These are phyloP conservation scores for Anableps anableps DNA, from an alignment of 2,797 vertebrate species.

Conservation along the genomic window DNA sequence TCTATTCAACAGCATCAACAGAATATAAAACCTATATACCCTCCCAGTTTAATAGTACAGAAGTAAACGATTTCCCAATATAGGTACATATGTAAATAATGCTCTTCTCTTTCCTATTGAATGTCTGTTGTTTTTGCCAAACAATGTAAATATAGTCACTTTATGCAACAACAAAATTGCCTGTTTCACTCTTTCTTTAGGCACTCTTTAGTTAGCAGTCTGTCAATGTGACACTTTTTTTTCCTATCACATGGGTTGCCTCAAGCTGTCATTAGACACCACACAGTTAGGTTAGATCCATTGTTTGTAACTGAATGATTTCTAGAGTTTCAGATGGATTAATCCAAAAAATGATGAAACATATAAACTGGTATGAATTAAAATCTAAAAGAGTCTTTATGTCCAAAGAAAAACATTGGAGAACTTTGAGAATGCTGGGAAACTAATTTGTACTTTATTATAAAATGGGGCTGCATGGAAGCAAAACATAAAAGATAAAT, in stretches of 20 bases:
- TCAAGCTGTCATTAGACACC: background rate
- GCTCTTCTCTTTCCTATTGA: background rate
- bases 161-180: background rate
- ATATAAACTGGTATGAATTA: background rate
- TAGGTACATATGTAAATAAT: background rate
- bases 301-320: background rate
- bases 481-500: background rate
- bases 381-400: background rate
- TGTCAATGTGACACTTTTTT: background rate
- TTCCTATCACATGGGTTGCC: background rate
- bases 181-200: background rate
- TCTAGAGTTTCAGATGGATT: background rate
- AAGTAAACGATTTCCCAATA: background rate
- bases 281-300: background rate
- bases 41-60: background rate
- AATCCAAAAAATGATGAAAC: background rate
- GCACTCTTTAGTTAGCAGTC: background rate
- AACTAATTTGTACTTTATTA: background rate
- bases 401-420: background rate
- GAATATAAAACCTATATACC: background rate
- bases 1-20: background rate
- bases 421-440: background rate
- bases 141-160: background rate
- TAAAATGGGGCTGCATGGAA: background rate
- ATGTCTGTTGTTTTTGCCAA: background rate